Base-by-base conservation (phyloP, 2,888 invertebrate species). In the Drosophila nigritarsus region DNA sequence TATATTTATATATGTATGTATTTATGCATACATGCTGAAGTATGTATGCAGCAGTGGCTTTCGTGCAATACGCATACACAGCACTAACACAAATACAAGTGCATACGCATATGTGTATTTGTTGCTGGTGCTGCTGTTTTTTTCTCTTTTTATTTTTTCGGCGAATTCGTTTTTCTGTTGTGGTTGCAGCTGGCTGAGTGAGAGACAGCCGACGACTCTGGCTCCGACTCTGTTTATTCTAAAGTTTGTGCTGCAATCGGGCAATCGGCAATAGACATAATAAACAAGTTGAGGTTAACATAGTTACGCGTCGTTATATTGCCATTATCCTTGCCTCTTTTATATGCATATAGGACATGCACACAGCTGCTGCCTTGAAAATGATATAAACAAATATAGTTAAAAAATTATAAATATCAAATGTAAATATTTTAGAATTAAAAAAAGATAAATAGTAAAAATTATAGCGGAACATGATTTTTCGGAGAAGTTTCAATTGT, bases 91-190 rank as follows among this genome's bases (percentile, higher is more conserved):
- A 15, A 24, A 45, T 27, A 36, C 54, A 54, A 54, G 36, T 54
- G 54, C 54, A 51, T 20, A 55, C 30, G 32, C 34, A 48, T 42
- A 55, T 29, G 54, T 64, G 73, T 73, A 78, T 78, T 78, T 78
- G 80, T 78, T 78, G 77, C 77, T 78, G 64, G 48, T 75, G 80
- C 77, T 77, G 61, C 64, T 24, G 45, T 45, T 45, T 45, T 45
- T 45, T 45, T 20, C 8, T 24, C 8, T 45, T 24, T 15, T 45
- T 8, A 15, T 8, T 75, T 79, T 68, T 80, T 74, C 80, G 80
- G 76, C 77, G 77, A 78, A 80, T 75, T 78, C 66, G 40, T 48
- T 64, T 78, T 56, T 75, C 58, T 80, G 75, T 80, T 78, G 76
- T 78, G 77, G 71, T 80, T 78, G 78, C 77, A 67, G 71, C 63